These are phyloP conservation scores for Aradophagus sp. DNA, from an alignment of 1,140 invertebrate species.

Conservation along the genomic window DNA sequence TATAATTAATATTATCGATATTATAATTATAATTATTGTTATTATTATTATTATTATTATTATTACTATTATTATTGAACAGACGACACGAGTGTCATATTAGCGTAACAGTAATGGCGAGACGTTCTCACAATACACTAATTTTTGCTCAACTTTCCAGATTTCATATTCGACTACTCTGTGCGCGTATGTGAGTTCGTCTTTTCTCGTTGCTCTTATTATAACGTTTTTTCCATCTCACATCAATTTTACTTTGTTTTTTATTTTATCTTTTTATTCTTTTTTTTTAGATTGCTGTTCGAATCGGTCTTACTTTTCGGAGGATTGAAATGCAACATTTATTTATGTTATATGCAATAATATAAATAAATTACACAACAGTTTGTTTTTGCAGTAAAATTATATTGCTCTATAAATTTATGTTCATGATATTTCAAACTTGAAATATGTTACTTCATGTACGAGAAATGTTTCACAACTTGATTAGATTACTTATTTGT, in stretches of 20 bases:
- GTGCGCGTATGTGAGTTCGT: slow-evolving; percentile 14
- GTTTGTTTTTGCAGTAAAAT: slow-evolving; percentile 37
- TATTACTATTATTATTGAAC: slow-evolving; percentile 58
- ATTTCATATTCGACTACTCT: not conserved
- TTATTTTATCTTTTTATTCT: too few species aligned
- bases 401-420: too few species aligned
- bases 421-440: slow-evolving; percentile 26
- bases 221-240: slow-evolving; percentile 15
- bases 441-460: slow-evolving; percentile 21
- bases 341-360: slow-evolving; percentile 36
- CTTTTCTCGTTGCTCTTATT: slow-evolving; percentile 47
- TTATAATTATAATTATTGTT: slow-evolving; percentile 38
- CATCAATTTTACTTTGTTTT: slow-evolving; percentile 37
- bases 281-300: slow-evolving; percentile 52
- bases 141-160: too few species aligned
- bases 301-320: slow-evolving; percentile 38
- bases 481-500: too few species aligned
- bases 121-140: slow-evolving; percentile 30
- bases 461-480: slow-evolving; percentile 28
- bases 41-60: slow-evolving; percentile 26
- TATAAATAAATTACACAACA: slow-evolving; percentile 52
- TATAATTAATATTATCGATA: slow-evolving; percentile 46
- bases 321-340: slow-evolving; percentile 49
- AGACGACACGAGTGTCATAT: slow-evolving; percentile 57
- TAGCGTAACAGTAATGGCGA: slow-evolving; percentile 53